phyloP scores from a whole-genome alignment of 2,888 invertebrate species.

The Cephus rjabovi region DNA sequence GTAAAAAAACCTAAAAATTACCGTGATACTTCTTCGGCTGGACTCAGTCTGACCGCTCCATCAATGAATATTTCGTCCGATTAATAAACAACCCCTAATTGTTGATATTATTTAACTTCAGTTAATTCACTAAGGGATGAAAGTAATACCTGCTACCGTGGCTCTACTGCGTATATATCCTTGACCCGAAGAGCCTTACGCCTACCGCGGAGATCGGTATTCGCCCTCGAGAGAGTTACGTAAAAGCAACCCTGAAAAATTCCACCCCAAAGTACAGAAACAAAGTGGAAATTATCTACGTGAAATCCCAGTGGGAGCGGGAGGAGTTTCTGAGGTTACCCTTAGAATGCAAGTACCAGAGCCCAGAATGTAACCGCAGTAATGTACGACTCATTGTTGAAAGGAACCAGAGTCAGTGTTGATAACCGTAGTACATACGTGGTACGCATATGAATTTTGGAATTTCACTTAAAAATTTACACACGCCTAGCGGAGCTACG shows the following conservation, averaged over 20 bases:
- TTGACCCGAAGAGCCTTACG: constrained; percentile 21
- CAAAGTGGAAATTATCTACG: constrained; percentile 40
- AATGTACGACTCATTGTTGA: background rate
- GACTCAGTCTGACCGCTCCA: background rate
- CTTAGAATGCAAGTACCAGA: constrained; percentile 39
- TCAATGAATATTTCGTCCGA: background rate
- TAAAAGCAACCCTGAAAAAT: background rate
- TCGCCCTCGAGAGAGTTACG: background rate
- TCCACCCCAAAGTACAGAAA: constrained; percentile 7
- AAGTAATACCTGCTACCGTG: background rate
- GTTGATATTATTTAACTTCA: background rate
- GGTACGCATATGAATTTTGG: constrained; percentile 12
- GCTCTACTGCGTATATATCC: background rate
- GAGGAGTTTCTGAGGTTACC: constrained; percentile 48
- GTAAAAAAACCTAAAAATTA: background rate
- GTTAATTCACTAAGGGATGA: background rate
- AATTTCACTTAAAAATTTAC: background rate
- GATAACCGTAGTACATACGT: background rate
- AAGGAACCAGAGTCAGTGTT: background rate
- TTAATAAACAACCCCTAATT: background rate
- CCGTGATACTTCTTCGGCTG: background rate
- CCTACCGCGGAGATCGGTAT: constrained; percentile 16
- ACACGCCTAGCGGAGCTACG: constrained; percentile 14
- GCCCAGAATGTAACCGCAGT: background rate
- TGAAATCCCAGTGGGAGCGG: constrained; percentile 20